Evolutionary conservation across 2,888 invertebrate species (phyloP).

Genomic region (Drosophila kokeensis): DNA sequence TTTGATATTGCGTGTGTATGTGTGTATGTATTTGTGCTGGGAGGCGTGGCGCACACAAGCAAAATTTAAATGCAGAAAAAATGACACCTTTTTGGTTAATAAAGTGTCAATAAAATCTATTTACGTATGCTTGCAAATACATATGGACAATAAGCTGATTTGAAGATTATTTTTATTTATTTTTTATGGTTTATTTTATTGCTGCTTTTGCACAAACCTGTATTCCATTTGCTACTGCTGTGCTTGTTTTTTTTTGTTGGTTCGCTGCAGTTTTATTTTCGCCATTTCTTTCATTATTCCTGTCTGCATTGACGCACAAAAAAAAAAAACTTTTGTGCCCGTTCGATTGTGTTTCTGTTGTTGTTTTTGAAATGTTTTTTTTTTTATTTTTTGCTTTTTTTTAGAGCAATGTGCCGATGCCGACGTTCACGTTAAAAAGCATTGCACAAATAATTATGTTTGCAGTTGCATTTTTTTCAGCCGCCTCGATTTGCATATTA

Average conservation of each 20-base stretch:
- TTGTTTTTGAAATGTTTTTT: slow-evolving; percentile 33
- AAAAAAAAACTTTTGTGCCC: slow-evolving; percentile 49
- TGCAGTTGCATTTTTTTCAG: slow-evolving; percentile 69
- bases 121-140: slow-evolving; percentile 13
- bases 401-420: slow-evolving; percentile 50
- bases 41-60: slow-evolving; percentile 50
- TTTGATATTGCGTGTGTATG: slow-evolving; percentile 41
- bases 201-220: slow-evolving; percentile 70
- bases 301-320: slow-evolving; percentile 57
- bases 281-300: slow-evolving; percentile 54
- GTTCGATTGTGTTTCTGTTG: slow-evolving; percentile 40
- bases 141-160: slow-evolving; percentile 47
- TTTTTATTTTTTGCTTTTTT: slow-evolving; percentile 21
- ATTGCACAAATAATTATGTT: slow-evolving; percentile 76
- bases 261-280: slow-evolving; percentile 50
- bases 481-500: slow-evolving; percentile 53
- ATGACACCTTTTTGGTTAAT: slow-evolving; percentile 53
- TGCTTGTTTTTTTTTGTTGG: slow-evolving; percentile 46
- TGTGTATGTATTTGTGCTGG: slow-evolving; percentile 6
- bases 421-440: slow-evolving; percentile 62
- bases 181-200: slow-evolving; percentile 36
- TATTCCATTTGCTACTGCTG: slow-evolving; percentile 56
- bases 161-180: slow-evolving; percentile 26
- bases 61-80: slow-evolving; percentile 38
- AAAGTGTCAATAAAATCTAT: slow-evolving; percentile 46